Evolutionary conservation across 2,113 vertebrate species (phyloP).

Genomic region (Larimichthys polyactis): DNA sequence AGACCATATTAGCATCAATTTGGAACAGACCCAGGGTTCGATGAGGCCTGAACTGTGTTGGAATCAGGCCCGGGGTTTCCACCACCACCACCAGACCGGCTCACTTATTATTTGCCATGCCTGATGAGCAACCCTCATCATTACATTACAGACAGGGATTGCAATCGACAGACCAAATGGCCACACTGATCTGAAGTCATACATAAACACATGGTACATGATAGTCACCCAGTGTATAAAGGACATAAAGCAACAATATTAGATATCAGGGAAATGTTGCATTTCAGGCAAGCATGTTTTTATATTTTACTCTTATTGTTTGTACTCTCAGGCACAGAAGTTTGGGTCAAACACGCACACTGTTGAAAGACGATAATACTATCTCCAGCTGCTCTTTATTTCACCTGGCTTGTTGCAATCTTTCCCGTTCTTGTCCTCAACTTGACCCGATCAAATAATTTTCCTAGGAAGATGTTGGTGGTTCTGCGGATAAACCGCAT

Average conservation of each 20-base stretch:
- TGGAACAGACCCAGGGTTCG: slow-evolving; percentile 77
- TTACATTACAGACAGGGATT: slow-evolving; percentile 61
- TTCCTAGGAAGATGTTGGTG: background rate
- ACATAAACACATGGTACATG: slow-evolving; percentile 9
- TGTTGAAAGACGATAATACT: background rate
- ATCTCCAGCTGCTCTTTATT: background rate
- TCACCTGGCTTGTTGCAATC: background rate
- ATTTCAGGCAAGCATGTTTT: background rate
- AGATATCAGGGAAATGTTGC: background rate
- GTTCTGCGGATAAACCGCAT: slow-evolving; percentile 3
- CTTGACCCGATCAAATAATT: background rate
- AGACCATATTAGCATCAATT: slow-evolving; percentile 68
- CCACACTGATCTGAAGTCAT: slow-evolving; percentile 25
- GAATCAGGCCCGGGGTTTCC: slow-evolving; percentile 70
- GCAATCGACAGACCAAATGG: slow-evolving; percentile 49
- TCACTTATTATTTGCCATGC: slow-evolving; percentile 59
- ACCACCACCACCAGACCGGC: slow-evolving; percentile 43
- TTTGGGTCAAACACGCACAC: background rate
- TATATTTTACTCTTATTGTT: background rate
- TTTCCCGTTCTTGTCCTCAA: background rate
- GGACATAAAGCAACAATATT: background rate
- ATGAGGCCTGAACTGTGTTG: slow-evolving; percentile 76
- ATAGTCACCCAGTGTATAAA: background rate
- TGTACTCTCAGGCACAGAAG: background rate
- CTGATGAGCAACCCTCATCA: slow-evolving; percentile 58